These are phyloP conservation scores for Arctopsyche grandis DNA, from an alignment of 1,140 invertebrate genomes.

Conservation along the genomic window DNA sequence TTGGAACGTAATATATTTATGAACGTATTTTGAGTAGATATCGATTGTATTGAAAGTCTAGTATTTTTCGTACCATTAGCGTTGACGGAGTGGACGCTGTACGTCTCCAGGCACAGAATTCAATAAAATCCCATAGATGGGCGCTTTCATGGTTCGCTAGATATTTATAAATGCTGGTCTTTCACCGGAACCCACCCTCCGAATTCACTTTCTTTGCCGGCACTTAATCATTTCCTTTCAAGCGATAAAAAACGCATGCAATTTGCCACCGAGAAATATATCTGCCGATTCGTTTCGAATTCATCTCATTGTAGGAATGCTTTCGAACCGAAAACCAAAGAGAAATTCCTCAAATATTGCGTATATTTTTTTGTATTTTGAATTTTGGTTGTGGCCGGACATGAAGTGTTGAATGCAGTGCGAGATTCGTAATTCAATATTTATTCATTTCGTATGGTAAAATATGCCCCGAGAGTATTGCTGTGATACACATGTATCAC, in stretches of 20 bases:
- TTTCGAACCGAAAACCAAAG: no score
- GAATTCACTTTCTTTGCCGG: conserved; percentile 1
- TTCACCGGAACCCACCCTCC: conserved; percentile 10
- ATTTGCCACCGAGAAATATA: background rate
- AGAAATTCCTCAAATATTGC: background rate
- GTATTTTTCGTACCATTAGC: conserved; percentile 38
- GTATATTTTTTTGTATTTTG: background rate
- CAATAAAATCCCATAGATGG: conserved; percentile 47
- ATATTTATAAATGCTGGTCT: conserved; percentile 46
- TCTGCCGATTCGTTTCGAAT: no score
- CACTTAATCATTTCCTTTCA: conserved; percentile 38
- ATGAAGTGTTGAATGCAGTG: background rate
- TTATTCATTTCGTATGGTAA: conserved; percentile 37
- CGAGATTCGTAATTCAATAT: conserved; percentile 33
- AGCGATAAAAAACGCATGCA: conserved; percentile 3
- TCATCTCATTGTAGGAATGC: no score
- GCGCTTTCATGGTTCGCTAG: conserved; percentile 36
- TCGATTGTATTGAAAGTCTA: background rate
- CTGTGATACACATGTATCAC: conserved; percentile 29
- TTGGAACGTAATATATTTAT: background rate
- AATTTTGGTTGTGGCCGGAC: background rate
- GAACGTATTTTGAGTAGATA: background rate
- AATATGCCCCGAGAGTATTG: conserved; percentile 25
- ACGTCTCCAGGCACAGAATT: conserved; percentile 32
- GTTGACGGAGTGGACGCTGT: conserved; percentile 33